phyloP scores from a whole-genome alignment of 2,888 invertebrate species.

The Eupithecia dodoneata region DNA sequence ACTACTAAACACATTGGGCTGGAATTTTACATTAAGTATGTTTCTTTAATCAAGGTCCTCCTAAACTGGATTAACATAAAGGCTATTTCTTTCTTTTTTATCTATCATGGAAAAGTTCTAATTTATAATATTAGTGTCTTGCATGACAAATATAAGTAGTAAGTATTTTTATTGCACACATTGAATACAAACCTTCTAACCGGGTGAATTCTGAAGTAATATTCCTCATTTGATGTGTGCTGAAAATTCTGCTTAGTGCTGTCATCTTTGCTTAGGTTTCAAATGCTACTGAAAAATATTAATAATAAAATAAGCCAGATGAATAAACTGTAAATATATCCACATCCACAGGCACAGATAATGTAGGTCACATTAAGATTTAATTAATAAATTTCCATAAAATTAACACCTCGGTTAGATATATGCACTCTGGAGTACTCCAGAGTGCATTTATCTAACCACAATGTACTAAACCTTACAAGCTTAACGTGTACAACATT shows the following conservation, averaged over 20 bases:
- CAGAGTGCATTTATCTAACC: no score
- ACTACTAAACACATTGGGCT: background rate
- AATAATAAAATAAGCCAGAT: background rate
- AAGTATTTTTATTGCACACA: background rate
- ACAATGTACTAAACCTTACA: no score
- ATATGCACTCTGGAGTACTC: no score
- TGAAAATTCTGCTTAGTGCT: slow-evolving; percentile 71
- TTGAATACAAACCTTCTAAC: slow-evolving; percentile 63
- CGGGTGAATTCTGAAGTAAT: slow-evolving; percentile 75
- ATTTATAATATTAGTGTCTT: background rate
- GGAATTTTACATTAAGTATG: background rate
- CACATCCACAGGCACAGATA: no score
- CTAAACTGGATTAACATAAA: background rate
- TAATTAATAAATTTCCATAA: no score
- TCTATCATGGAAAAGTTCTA: background rate
- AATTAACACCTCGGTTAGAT: no score
- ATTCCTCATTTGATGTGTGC: slow-evolving; percentile 66
- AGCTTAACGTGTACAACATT: no score
- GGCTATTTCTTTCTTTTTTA: background rate
- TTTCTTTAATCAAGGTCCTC: no score
- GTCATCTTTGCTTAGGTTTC: slow-evolving; percentile 52
- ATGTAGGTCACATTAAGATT: no score
- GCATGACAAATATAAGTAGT: background rate
- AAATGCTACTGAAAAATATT: background rate
- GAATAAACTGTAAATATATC: background rate